phyloP scores from a whole-genome alignment of 2,888 invertebrate species.

The Cheilosia vernalis region DNA sequence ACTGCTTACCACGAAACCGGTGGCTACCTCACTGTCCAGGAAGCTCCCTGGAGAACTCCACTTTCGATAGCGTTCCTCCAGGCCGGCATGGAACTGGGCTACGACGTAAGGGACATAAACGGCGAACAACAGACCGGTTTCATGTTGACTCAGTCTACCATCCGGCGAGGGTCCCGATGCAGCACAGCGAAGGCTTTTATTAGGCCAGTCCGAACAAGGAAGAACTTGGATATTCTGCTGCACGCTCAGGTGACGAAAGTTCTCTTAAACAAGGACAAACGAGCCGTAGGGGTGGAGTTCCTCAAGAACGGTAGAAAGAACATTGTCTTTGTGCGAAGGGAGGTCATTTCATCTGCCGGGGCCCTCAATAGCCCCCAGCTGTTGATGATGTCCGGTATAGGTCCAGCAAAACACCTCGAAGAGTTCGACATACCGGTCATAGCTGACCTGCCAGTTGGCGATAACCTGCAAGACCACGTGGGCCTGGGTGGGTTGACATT shows the following conservation, averaged over 20 bases:
- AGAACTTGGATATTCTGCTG: conserved; percentile 91
- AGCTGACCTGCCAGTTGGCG: conserved; percentile 90
- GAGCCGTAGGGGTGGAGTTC: conserved; percentile 91
- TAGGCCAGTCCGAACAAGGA: conserved; percentile 90
- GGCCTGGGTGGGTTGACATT: conserved; percentile 94
- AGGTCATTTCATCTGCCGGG: conserved; percentile 94
- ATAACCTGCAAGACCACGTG: conserved; percentile 94
- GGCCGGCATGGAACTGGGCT: conserved; percentile 92
- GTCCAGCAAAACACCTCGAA: conserved; percentile 90
- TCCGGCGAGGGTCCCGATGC: conserved; percentile 92
- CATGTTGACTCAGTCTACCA: conserved; percentile 93
- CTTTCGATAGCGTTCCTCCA: conserved; percentile 92
- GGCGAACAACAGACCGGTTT: conserved; percentile 93
- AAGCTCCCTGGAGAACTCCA: conserved; percentile 92
- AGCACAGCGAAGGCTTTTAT: conserved; percentile 95
- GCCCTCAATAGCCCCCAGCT: conserved; percentile 94
- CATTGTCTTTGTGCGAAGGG: conserved; percentile 89
- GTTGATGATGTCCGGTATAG: conserved; percentile 95
- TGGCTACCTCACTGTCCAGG: conserved; percentile 93
- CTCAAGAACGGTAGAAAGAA: conserved; percentile 87
- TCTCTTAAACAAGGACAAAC: conserved; percentile 88
- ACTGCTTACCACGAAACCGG: conserved; percentile 91
- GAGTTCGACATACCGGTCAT: conserved; percentile 89
- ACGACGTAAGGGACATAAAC: conserved; percentile 91
- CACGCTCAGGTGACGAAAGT: conserved; percentile 90